Base-by-base conservation (phyloP, 2,888 invertebrate genomes). In the Abrostola tripartita region DNA sequence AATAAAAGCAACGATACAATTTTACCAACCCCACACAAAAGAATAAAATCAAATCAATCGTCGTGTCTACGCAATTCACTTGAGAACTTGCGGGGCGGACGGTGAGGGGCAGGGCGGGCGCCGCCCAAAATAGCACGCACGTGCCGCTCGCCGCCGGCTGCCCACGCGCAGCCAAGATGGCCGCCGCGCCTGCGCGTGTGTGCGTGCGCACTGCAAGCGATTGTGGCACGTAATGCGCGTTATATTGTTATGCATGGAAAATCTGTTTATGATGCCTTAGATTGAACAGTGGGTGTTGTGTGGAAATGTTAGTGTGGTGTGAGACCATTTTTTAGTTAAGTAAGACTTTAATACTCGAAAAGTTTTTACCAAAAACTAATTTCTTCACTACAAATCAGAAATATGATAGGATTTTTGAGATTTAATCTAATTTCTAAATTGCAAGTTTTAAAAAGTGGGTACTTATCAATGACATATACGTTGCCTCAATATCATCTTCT, bases 41-140 rank as follows among this genome's bases (percentile, higher is more conserved):
- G 73, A 80, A 76, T 75, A 71, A 83, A 85, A 81, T 69, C 68
- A 77, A 83, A 82, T 74, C 77, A 74, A 73, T 72, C 78, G 82
- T 78, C 81, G 78, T 71, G 79, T 85, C 86, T 86, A 81, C 81
- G 80, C 75, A 82, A 78, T 76, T 78, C 79, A 68, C 65, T 84
- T 70, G 72, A 65, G 72, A 64, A 58, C 56, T 57, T 1, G 67
- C 50, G 77, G 63, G 74, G 71, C 57, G 69, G 47, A 53, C 62
- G 68, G 74, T 52, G 68, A 83, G 87, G 84, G 79, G 82, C 71
- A 85, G 81, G 84, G 88, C 87, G 89, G 88, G 88, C 90, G 90
- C 91, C 93, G 93, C 94, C 94, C 88, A 91, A 93, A 94, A 94
- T 94, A 94, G 93, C 85, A 80, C 94, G 93, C 94, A 94, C 94